Evolutionary conservation across 2,797 vertebrate genomes (phyloP), one percentile per base, ranked within the genome.

Genomic region (Paedocypris micromegethes): DNA sequence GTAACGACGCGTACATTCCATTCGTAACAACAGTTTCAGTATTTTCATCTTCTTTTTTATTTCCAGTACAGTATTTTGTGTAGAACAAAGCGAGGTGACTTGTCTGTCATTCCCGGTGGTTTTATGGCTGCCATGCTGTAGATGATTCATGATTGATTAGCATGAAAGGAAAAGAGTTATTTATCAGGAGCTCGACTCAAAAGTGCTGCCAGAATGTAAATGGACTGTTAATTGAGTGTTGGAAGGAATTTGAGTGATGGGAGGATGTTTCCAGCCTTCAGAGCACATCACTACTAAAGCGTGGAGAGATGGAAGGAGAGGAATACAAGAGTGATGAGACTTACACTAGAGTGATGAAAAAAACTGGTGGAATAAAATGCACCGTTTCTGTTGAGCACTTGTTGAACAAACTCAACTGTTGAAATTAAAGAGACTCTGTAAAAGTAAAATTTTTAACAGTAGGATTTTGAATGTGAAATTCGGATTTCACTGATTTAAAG

Each of bases 131-230:
- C 69, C 80, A 75, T 81, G 74, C 73, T 67, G 55, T 72, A 76
- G 66, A 72, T 86, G 83, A 86, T 86, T 88, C 82, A 86, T 85
- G 85, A 89, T 86, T 89, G 87, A 89, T 83, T 87, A 84, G 83
- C 75, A 78, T 75, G 56, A 43, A 76, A 83, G 80, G 79, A 75
- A 82, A 74, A 83, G 76, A 84, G 75, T 42, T 83, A 86, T 88
- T 88, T 87, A 85, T 87, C 84, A 86, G 81, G 80, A 72, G 80
- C 75, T 82, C 41, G 74, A 78, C 72, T 75, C 64, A 71, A 64
- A 23, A 78, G 76, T 64, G 75, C 75, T 80, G 81, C 86, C 83
- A 82, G 86, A 86, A 88, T 87, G 86, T 83, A 88, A 87, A 87
- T 86, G 75, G 83, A 54, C 79, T 87, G 85, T 86, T 88, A 89